These are phyloP conservation scores for Mystacornis crossleyi DNA, from an alignment of 2,113 vertebrate species.

Conservation along the genomic window DNA sequence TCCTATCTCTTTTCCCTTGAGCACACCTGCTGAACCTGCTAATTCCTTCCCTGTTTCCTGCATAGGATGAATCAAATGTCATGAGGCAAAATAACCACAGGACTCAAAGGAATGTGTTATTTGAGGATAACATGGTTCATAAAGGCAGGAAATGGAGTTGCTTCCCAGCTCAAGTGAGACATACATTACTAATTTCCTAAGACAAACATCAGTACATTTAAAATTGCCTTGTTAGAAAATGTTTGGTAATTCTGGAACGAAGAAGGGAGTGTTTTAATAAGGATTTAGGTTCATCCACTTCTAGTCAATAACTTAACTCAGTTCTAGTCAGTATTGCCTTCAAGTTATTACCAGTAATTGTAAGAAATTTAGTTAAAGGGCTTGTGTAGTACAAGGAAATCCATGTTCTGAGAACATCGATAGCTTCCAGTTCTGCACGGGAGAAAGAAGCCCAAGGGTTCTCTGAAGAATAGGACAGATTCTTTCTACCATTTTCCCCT, in stretches of 20 bases:
- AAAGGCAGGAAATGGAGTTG: slow-evolving; percentile 10
- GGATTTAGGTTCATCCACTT: not conserved
- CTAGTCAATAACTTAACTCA: not conserved
- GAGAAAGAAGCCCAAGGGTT: not conserved
- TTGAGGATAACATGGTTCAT: not conserved
- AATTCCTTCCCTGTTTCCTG: slow-evolving; percentile 19
- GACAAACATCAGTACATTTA: not conserved
- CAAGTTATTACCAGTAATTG: not conserved
- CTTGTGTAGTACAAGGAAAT: not conserved
- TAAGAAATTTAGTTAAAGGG: not conserved
- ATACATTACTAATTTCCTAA: not conserved
- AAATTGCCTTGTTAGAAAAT: not conserved
- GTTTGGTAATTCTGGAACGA: not conserved
- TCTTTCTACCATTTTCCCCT: not conserved
- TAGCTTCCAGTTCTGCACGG: not conserved
- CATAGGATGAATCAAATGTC: not conserved
- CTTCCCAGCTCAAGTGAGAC: not conserved
- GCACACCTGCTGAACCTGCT: not conserved
- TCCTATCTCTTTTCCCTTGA: not conserved
- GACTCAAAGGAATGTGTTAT: not conserved
- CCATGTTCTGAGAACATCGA: not conserved
- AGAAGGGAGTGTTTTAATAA: not conserved
- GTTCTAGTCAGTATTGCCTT: not conserved
- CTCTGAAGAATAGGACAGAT: not conserved
- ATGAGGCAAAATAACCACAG: not conserved